Conservation (phyloP, 2,113 vertebrate species). For the Bombycilla garrulus region DNA sequence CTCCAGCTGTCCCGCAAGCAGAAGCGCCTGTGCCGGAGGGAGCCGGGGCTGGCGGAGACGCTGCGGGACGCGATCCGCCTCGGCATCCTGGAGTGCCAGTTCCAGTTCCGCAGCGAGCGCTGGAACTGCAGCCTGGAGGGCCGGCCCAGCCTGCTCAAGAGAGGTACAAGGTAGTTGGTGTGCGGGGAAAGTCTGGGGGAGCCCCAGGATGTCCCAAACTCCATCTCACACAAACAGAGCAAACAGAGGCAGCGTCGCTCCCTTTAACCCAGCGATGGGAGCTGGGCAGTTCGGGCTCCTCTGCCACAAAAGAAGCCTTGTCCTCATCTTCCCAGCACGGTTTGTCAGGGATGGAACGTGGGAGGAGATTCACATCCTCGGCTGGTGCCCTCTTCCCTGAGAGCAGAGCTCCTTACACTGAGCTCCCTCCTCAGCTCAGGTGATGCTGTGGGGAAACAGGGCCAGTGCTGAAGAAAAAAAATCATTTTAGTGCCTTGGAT, state of each 20-base stretch:
- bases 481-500: neutral
- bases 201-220: neutral
- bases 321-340: rapidly evolving
- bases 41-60: conserved; percentile 92
- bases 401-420: neutral
- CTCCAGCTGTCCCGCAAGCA: conserved; percentile 88
- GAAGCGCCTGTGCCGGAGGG: conserved; percentile 90
- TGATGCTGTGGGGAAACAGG: neutral
- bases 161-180: conserved; percentile 77
- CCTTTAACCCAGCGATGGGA: neutral
- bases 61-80: conserved; percentile 90
- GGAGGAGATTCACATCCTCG: neutral
- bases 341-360: neutral
- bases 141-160: conserved; percentile 88
- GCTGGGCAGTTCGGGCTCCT: neutral
- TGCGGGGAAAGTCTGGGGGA: neutral
- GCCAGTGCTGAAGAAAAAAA: neutral
- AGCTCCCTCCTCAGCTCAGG: neutral
- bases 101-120: conserved; percentile 93
- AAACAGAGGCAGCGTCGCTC: no score
- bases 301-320: neutral
- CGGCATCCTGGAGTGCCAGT: conserved; percentile 90
- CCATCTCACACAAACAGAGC: neutral
- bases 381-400: neutral
- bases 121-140: conserved; percentile 99